Percentiles rank a stretch among this genome's conserved stretches.
phyloP scores from a whole-genome alignment of 2,797 vertebrate species.

The Artibeus lituratus region DNA sequence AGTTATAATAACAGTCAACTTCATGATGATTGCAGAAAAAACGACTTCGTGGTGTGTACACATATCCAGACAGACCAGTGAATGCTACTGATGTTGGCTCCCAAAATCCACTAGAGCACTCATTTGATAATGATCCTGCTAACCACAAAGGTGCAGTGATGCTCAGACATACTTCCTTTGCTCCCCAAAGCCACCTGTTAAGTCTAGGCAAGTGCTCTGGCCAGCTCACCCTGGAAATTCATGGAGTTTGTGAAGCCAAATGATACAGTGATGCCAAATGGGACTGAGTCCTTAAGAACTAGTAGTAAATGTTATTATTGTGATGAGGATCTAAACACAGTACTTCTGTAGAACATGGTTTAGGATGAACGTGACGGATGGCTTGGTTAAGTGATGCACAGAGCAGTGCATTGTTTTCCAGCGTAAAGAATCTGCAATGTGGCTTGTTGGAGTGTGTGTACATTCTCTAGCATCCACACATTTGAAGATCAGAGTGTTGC shows the following conservation, averaged over 20 bases:
- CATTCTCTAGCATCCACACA: neutral
- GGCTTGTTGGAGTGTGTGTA: neutral
- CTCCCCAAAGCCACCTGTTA: neutral
- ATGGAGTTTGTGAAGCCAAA: neutral
- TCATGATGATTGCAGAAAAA: neutral
- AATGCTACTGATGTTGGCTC: neutral
- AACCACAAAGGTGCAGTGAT: neutral
- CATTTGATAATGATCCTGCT: neutral
- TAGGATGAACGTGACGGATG: neutral
- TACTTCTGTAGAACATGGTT: neutral
- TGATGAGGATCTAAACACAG: neutral
- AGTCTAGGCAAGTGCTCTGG: neutral
- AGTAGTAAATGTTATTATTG: neutral
- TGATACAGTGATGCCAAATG: neutral
- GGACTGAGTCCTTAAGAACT: neutral
- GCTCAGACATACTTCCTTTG: neutral
- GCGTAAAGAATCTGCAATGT: neutral
- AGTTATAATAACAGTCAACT: neutral
- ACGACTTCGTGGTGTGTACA: neutral
- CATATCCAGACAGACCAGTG: neutral
- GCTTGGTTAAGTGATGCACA: neutral
- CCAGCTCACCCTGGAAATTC: neutral
- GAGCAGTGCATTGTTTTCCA: neutral
- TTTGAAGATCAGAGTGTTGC: neutral
- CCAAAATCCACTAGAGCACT: neutral